Percentiles rank a stretch among this genome's conserved stretches.
Conservation (phyloP, 2,113 vertebrate genomes). For the Tapirus terrestris region DNA sequence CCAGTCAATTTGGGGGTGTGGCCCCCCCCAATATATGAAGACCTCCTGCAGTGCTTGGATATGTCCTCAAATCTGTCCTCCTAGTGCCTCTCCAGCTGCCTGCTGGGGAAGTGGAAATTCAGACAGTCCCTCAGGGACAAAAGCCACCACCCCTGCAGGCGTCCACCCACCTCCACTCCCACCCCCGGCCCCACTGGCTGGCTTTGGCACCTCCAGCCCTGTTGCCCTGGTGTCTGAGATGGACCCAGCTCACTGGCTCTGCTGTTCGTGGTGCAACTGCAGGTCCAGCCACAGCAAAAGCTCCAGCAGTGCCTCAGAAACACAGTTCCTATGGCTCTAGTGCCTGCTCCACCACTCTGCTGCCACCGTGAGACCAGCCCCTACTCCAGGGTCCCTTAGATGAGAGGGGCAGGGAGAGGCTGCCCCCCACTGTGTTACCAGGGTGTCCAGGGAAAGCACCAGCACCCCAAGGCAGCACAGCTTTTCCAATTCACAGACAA, state of each 20-base stretch:
- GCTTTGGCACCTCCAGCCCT: neutral
- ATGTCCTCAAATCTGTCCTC: neutral
- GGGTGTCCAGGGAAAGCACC: neutral
- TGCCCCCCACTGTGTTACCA: neutral
- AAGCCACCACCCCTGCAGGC: neutral
- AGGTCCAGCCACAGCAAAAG: fast-evolving
- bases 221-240: fast-evolving
- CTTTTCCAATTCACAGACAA: neutral
- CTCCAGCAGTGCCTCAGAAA: neutral
- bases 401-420: neutral
- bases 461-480: neutral
- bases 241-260: neutral
- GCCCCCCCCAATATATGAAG: neutral
- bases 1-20: neutral
- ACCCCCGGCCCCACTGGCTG: neutral
- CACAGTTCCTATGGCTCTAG: fast-evolving
- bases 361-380: neutral
- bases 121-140: neutral
- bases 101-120: neutral
- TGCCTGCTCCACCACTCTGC: neutral
- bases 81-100: neutral
- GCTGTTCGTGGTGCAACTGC: fast-evolving
- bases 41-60: neutral
- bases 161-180: neutral
- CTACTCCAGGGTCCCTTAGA: neutral